Base-by-base conservation (phyloP, 2,113 vertebrate species). In the Gadus chalcogrammus region DNA sequence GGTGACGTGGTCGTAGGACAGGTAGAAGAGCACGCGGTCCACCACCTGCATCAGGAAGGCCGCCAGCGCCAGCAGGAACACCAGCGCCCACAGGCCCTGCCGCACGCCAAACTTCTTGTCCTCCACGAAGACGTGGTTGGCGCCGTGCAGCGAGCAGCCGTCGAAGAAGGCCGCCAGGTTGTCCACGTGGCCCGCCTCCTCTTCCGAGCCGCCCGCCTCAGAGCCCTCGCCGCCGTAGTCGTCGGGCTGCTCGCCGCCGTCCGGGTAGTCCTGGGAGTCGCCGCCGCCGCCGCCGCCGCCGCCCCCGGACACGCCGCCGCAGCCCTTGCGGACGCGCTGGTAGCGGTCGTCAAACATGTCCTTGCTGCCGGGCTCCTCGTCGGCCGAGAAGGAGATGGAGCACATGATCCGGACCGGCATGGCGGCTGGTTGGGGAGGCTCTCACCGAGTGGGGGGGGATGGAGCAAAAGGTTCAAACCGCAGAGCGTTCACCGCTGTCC, bases 371-470 rank as follows among this genome's bases (percentile, higher is more conserved):
- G 88, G 78, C 0, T 95, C 94, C 4, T 96, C 94, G 0, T 89
- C 94, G 1, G 95, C 84, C 15, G 94, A 93, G 70, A 98, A 94
- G 17, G 97, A 98, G 87, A 99, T 86, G 74, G 95, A 96, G 88
- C 97, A 99, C 85, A 95, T 95, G 77, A 99, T 95, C 80, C 96
- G 93, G 82, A 99, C 92, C 2, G 95, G 95, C 97, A 99, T 98
- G 18, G 18, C 70, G 68, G 70, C 74, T 55, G 22, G 62, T 15
- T 61, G 38, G 64, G 53, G 7, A 8, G 22, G 9, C 5, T 8
- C 18, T 15, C 11, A n/a, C 20, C 4, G 20, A 63, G 20, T 5
- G 31, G 22, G 12, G 42, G 42, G 2, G 8, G 42, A 12, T 13
- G 28, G 17, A 2, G 24, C 28, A 67, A 72, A 66, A 15, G 27